phyloP scores from a whole-genome alignment of 1,140 invertebrate species.

The Drosophila bipectinata region DNA sequence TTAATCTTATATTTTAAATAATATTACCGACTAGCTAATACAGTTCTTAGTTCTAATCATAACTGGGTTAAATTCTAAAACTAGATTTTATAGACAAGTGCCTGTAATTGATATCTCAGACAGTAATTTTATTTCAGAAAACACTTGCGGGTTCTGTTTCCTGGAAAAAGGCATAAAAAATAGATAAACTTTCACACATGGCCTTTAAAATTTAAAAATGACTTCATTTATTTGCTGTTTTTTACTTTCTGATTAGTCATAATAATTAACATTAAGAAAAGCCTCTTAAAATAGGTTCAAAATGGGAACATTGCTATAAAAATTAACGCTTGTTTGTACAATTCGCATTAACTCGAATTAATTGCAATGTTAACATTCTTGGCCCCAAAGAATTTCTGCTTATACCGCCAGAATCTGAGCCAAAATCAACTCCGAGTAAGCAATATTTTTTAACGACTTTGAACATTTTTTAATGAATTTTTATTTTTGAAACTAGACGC shows the following conservation, averaged over 20 bases:
- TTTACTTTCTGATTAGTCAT: too few relatives aligned
- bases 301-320: constrained; percentile 1
- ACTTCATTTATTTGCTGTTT: not conserved
- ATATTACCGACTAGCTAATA: too few relatives aligned
- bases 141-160: constrained; percentile 14
- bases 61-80: not conserved
- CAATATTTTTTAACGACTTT: not conserved
- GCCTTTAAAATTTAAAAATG: not conserved
- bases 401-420: not conserved
- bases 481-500: not conserved
- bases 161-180: constrained; percentile 1
- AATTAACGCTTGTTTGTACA: not conserved
- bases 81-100: constrained; percentile 1
- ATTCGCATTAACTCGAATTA: constrained; percentile 7
- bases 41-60: not conserved
- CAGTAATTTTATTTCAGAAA: not conserved
- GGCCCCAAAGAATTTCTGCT: not conserved
- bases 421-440: not conserved
- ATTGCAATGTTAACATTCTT: constrained; percentile 21
- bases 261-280: not conserved
- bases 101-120: constrained; percentile 10
- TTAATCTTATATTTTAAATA: too few relatives aligned
- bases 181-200: not conserved
- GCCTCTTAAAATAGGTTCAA: not conserved
- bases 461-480: not conserved